phyloP scores from a whole-genome alignment of 2,113 vertebrate genomes.

The Alligator sinensis region DNA sequence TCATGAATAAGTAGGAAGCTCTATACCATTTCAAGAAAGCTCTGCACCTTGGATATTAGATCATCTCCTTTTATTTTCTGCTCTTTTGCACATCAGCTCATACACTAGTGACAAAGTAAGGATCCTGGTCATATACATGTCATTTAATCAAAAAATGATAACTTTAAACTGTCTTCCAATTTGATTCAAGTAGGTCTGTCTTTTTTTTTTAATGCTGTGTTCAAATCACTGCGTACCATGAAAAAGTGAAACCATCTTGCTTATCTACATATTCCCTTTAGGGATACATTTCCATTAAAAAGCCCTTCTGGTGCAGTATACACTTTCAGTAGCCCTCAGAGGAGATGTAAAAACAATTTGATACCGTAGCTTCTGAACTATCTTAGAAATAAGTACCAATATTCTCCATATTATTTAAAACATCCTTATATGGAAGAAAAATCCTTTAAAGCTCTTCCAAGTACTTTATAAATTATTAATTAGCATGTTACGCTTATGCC shows the following conservation, averaged over 20 bases:
- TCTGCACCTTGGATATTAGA: slow-evolving; percentile 57
- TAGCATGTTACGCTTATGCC: slow-evolving; percentile 14
- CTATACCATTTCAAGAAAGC: slow-evolving; percentile 51
- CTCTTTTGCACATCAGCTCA: background rate
- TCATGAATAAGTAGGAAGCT: slow-evolving; percentile 79
- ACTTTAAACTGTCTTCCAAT: background rate
- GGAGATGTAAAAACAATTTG: slow-evolving; percentile 36
- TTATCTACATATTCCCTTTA: slow-evolving; percentile 20
- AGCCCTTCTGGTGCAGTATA: slow-evolving; percentile 33
- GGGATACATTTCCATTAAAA: slow-evolving; percentile 39
- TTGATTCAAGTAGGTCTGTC: background rate
- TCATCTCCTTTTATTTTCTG: slow-evolving; percentile 54
- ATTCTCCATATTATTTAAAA: slow-evolving; percentile 64
- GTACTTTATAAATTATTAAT: slow-evolving; percentile 65
- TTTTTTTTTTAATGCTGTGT: background rate
- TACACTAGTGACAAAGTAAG: slow-evolving; percentile 69
- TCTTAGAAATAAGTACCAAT: slow-evolving; percentile 6
- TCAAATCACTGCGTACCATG: background rate
- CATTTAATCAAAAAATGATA: background rate
- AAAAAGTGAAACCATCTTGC: background rate
- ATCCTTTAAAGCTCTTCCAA: slow-evolving; percentile 45
- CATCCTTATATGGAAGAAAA: slow-evolving; percentile 12
- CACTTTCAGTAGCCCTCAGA: slow-evolving; percentile 30
- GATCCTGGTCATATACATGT: background rate
- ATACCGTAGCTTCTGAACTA: background rate